A percentile compares a stretch with the other conserved stretches of the same genome.
Conservation (phyloP, 2,797 vertebrate species). For the Crenichthys baileyi region DNA sequence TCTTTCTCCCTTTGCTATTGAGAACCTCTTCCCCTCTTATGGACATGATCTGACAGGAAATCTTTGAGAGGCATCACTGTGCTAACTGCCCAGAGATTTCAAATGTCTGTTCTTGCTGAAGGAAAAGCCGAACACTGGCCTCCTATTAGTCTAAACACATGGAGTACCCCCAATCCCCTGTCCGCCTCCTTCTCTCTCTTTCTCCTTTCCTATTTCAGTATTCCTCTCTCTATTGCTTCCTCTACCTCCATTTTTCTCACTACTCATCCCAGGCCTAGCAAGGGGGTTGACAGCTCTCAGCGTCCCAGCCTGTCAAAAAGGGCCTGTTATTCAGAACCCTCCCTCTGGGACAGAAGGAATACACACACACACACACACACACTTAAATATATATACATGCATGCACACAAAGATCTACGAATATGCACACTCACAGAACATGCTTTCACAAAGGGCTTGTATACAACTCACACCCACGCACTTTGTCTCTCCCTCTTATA, state of each 20-base stretch:
- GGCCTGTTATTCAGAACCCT: constrained; percentile 86
- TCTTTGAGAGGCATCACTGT: constrained; percentile 95
- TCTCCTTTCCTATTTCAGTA: constrained; percentile 27
- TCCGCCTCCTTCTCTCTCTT: constrained; percentile 53
- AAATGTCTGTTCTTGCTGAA: constrained; percentile 97
- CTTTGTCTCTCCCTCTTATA: constrained; percentile 22
- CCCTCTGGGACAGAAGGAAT: constrained; percentile 80
- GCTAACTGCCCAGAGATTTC: constrained; percentile 99
- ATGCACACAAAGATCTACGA: constrained; percentile 19
- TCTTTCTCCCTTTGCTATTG: constrained; percentile 82
- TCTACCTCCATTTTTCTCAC: constrained; percentile 55
- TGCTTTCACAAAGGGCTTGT: constrained; percentile 61
- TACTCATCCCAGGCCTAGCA: constrained; percentile 82
- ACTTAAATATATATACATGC: constrained; percentile 7
- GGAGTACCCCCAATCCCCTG: constrained; percentile 81
- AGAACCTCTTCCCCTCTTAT: constrained; percentile 94
- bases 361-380: constrained; percentile 28
- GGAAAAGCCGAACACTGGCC: constrained; percentile 95
- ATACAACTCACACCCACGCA: constrained; percentile 58
- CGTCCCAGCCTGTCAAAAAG: constrained; percentile 92
- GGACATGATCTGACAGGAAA: constrained; percentile 99
- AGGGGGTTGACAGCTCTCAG: constrained; percentile 92
- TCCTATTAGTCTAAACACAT: constrained; percentile 99
- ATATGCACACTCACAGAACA: constrained; percentile 51
- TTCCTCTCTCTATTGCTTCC: constrained; percentile 37